Evolutionary conservation across 2,888 invertebrate genomes (phyloP).

Genomic region (Amphimallon solstitiale): DNA sequence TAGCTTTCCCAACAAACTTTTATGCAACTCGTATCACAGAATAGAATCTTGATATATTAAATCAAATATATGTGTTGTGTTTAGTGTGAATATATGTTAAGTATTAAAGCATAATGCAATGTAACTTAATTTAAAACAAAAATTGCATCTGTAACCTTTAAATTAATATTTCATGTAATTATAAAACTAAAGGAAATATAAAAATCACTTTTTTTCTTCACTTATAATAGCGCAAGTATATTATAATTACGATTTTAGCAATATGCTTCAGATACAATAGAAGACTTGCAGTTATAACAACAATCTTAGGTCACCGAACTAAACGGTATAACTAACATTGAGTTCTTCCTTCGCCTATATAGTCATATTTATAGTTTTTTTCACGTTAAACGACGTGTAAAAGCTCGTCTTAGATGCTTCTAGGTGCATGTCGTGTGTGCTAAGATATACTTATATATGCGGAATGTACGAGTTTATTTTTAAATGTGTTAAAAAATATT

Average conservation of each 20-base stretch:
- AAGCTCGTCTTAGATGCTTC: slow-evolving; percentile 1
- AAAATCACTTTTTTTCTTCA: no score
- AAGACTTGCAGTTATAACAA: slow-evolving; percentile 5
- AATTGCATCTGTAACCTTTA: no score
- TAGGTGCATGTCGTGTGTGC: background rate
- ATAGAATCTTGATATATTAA: no score
- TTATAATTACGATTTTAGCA: slow-evolving; percentile 19
- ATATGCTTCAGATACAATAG: background rate
- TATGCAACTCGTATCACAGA: no score
- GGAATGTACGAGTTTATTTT: slow-evolving; percentile 1
- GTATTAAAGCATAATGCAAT: no score
- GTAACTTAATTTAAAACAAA: no score
- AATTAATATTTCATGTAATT: no score
- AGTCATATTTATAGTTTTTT: slow-evolving; percentile 22
- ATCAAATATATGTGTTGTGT: no score
- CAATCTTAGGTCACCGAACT: slow-evolving; percentile 54
- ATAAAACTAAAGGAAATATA: no score
- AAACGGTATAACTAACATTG: slow-evolving; percentile 50
- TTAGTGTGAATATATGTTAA: no score
- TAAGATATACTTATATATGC: slow-evolving; percentile 6
- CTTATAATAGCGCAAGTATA: background rate
- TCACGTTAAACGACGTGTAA: background rate
- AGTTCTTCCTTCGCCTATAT: slow-evolving; percentile 44
- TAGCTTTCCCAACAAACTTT: no score
- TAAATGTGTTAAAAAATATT: background rate